A percentile compares a stretch with the other conserved stretches of the same genome.
Conservation (phyloP, 2,888 invertebrate genomes). For the Adelphocoris suturalis region DNA sequence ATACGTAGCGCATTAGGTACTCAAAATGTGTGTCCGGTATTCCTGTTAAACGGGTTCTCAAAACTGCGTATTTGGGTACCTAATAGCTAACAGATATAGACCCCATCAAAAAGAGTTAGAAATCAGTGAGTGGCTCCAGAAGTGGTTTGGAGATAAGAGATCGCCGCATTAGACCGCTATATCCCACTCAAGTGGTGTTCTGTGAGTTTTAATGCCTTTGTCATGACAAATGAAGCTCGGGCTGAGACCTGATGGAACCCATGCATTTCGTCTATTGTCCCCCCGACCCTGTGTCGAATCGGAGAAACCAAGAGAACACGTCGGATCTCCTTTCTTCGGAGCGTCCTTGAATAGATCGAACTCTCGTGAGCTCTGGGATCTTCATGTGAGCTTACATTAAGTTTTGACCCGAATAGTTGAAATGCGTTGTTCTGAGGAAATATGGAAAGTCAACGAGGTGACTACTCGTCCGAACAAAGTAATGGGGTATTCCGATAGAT, state of each 20-base stretch:
- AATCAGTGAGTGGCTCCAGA: slow-evolving; percentile 2
- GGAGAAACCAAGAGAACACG: not conserved
- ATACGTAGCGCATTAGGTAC: too few relatives aligned
- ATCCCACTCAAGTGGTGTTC: not conserved
- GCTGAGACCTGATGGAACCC: not conserved
- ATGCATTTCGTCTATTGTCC: slow-evolving; percentile 31
- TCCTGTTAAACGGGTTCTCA: too few relatives aligned
- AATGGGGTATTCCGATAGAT: too few relatives aligned
- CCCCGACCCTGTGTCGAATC: slow-evolving; percentile 30
- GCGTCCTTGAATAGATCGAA: not conserved
- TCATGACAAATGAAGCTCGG: slow-evolving; percentile 19
- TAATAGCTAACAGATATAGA: not conserved
- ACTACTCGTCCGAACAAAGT: too few relatives aligned
- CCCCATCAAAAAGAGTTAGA: not conserved
- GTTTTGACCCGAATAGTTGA: not conserved
- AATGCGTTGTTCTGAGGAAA: not conserved
- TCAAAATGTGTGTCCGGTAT: too few relatives aligned
- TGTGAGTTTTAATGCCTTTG: slow-evolving; percentile 15
- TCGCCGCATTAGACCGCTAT: not conserved
- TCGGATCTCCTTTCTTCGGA: slow-evolving; percentile 13
- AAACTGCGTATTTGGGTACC: not conserved
- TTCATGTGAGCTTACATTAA: not conserved
- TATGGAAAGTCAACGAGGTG: too few relatives aligned
- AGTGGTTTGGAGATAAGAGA: slow-evolving; percentile 12
- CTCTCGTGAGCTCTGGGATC: slow-evolving; percentile 3